Evolutionary conservation across 2,113 vertebrate genomes (phyloP).

Genomic region (Synchiropus splendidus): DNA sequence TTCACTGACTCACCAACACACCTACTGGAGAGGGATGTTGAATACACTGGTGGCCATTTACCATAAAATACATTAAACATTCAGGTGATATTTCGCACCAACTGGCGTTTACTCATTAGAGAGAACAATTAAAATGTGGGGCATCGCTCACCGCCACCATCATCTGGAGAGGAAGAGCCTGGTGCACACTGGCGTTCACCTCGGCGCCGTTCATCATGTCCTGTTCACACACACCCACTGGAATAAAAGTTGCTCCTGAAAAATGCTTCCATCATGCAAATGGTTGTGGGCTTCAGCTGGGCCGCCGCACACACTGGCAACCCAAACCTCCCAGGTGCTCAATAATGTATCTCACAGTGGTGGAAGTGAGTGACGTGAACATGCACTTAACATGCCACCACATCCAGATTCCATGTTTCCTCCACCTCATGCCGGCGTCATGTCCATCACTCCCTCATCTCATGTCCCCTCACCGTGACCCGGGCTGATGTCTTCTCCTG

Average conservation of each 20-base stretch:
- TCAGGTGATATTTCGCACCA: no score
- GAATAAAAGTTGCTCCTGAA: constrained; percentile 11
- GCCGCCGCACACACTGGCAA: constrained; percentile 7
- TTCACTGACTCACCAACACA: no score
- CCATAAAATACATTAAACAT: no score
- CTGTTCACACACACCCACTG: constrained; percentile 4
- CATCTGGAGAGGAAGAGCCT: no score
- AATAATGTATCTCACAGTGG: constrained; percentile 37
- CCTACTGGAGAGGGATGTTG: no score
- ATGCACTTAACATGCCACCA: constrained; percentile 30
- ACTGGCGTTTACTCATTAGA: no score
- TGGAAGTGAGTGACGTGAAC: constrained; percentile 30
- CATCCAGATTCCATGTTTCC: constrained; percentile 4
- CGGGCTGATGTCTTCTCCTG: constrained; percentile 35
- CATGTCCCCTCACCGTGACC: constrained; percentile 42
- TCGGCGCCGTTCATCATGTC: neutral
- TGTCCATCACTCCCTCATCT: constrained; percentile 4
- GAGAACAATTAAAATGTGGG: no score
- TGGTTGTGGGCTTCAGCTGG: constrained; percentile 7
- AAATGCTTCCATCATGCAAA: constrained; percentile 23
- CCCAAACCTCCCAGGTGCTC: constrained; percentile 17
- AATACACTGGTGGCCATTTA: no score
- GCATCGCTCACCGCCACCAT: no score
- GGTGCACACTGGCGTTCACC: neutral
- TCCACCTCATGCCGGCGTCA: constrained; percentile 2